Conservation (phyloP, 2,113 vertebrate species). For the Caretta caretta region DNA sequence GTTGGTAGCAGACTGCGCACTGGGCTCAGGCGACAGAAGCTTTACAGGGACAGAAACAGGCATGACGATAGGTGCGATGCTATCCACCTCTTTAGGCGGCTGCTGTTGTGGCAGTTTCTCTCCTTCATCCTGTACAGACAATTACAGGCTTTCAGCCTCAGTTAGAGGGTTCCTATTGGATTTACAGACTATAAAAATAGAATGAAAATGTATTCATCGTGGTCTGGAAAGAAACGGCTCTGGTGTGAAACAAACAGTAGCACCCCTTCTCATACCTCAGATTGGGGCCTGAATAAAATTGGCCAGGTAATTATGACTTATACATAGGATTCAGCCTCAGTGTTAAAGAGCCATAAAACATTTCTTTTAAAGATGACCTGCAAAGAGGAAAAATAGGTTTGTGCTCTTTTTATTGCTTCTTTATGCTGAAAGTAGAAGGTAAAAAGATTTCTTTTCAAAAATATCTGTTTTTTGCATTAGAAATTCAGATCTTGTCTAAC, state of each 20-base stretch:
- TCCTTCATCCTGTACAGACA: constrained; percentile 89
- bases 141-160: constrained; percentile 86
- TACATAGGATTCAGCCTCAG: background rate
- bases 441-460: background rate
- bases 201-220: background rate
- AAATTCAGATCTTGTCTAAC: background rate
- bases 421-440: background rate
- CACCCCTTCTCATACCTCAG: background rate
- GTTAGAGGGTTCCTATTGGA: constrained; percentile 31
- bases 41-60: constrained; percentile 93
- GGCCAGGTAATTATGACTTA: background rate
- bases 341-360: background rate
- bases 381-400: background rate
- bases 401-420: background rate
- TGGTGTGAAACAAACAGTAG: constrained; percentile 28
- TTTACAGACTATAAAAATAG: background rate
- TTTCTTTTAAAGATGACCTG: background rate
- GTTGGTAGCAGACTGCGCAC: constrained; percentile 81
- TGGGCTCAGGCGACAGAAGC: constrained; percentile 83
- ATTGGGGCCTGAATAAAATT: background rate
- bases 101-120: constrained; percentile 78
- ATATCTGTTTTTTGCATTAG: background rate
- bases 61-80: constrained; percentile 87
- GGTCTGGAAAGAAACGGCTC: constrained; percentile 53
- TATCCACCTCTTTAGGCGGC: constrained; percentile 82